Evolutionary conservation across 2,113 vertebrate genomes (phyloP).

Genomic region (Dasyornis broadbenti): DNA sequence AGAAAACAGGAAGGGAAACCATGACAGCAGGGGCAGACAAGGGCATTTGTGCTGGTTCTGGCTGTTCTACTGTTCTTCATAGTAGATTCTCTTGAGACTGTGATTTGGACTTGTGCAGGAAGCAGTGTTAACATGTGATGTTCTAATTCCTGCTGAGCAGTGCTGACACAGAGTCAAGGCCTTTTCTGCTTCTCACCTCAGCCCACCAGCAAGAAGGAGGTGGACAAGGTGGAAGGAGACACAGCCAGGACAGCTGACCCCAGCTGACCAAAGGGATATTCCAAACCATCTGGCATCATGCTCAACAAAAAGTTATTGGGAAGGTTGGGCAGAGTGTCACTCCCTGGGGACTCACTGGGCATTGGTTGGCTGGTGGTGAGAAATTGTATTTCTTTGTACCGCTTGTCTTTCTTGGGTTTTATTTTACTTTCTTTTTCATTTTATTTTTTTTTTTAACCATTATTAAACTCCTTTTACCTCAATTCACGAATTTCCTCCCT

Average conservation of each 20-base stretch:
- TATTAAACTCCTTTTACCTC: neutral
- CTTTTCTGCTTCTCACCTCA: neutral
- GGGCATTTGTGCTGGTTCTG: neutral
- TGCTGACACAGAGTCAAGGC: neutral
- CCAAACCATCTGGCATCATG: too few species aligned
- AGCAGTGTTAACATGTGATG: accelerated
- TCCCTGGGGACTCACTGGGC: neutral
- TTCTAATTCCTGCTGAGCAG: neutral
- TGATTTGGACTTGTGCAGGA: neutral
- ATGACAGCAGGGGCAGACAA: neutral
- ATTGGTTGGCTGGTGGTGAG: neutral
- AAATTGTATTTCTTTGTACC: neutral
- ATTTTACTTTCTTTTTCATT: neutral
- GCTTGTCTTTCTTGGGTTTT: neutral
- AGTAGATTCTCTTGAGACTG: neutral
- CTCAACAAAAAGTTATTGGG: neutral
- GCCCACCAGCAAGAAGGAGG: neutral
- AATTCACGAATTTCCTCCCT: neutral
- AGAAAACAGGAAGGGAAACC: neutral
- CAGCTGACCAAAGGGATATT: neutral
- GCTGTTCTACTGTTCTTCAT: neutral
- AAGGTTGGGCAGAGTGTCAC: neutral
- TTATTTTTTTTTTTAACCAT: neutral
- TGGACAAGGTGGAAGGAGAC: neutral
- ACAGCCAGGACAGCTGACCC: neutral